Conservation (phyloP, 2,888 invertebrate species). For the Anticlea derivata region DNA sequence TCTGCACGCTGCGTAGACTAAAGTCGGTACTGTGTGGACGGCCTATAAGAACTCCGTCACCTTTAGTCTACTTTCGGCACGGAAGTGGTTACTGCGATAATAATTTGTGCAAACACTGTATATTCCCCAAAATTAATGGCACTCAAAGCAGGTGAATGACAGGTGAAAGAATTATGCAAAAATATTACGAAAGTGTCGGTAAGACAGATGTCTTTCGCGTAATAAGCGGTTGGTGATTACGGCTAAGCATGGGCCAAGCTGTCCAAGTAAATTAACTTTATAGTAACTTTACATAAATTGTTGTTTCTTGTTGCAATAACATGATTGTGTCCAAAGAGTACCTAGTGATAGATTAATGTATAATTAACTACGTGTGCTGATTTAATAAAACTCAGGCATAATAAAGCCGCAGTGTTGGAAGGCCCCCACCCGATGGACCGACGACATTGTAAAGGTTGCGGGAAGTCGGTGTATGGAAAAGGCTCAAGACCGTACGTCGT, state of each 20-base stretch:
- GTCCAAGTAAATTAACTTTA: constrained; percentile 21
- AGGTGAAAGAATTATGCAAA: constrained; percentile 20
- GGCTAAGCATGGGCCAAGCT: constrained; percentile 10
- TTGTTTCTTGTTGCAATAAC: constrained; percentile 10
- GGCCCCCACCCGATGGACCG: no score
- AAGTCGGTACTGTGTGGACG: no score
- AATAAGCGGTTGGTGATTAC: constrained; percentile 17
- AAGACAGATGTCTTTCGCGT: constrained; percentile 19
- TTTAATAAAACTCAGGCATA: no score
- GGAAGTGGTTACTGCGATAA: no score
- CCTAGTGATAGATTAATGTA: not conserved
- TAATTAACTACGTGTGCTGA: no score
- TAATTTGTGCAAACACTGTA: not conserved
- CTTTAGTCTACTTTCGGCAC: no score
- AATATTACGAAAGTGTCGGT: constrained; percentile 18
- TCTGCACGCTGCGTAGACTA: no score
- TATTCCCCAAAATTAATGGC: constrained; percentile 4
- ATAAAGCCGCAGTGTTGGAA: no score
- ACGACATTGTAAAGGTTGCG: no score
- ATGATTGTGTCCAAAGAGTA: not conserved
- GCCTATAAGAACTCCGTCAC: no score
- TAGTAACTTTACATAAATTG: constrained; percentile 20
- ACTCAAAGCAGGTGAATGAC: constrained; percentile 20
- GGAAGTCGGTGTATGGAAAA: no score
- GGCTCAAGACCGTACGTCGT: no score